Conservation (phyloP, 2,888 invertebrate genomes). For the Parelbella ahira region DNA sequence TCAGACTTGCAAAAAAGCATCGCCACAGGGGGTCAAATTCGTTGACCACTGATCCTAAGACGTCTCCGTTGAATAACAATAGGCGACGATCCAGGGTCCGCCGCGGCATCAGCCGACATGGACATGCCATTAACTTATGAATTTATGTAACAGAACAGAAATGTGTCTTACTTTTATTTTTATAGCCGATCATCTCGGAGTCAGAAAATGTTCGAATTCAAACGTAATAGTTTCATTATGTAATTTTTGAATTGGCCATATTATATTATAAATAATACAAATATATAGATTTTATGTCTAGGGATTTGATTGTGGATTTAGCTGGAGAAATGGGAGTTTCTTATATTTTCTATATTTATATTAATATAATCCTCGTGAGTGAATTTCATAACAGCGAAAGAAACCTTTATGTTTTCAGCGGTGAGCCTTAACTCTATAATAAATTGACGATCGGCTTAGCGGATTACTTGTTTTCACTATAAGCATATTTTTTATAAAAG, state of each 20-base stretch:
- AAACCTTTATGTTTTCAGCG: no score
- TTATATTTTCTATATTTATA: no score
- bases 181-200: no score
- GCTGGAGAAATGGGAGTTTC: no score
- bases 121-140: constrained; percentile 67
- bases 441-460: constrained; percentile 33
- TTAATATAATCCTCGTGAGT: no score
- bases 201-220: no score
- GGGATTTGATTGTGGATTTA: no score
- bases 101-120: constrained; percentile 48
- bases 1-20: constrained; percentile 30
- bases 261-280: no score
- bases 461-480: constrained; percentile 43
- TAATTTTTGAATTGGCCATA: no score
- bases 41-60: constrained; percentile 48
- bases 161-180: constrained; percentile 11
- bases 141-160: constrained; percentile 58
- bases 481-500: constrained; percentile 30
- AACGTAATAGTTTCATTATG: no score
- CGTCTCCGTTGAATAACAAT: constrained; percentile 65
- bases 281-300: no score
- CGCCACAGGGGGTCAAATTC: constrained; percentile 31
- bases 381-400: no score
- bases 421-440: constrained; percentile 37
- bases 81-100: constrained; percentile 45